Base-by-base conservation (phyloP, 2,113 vertebrate genomes). In the Hippopotamus amphibius region DNA sequence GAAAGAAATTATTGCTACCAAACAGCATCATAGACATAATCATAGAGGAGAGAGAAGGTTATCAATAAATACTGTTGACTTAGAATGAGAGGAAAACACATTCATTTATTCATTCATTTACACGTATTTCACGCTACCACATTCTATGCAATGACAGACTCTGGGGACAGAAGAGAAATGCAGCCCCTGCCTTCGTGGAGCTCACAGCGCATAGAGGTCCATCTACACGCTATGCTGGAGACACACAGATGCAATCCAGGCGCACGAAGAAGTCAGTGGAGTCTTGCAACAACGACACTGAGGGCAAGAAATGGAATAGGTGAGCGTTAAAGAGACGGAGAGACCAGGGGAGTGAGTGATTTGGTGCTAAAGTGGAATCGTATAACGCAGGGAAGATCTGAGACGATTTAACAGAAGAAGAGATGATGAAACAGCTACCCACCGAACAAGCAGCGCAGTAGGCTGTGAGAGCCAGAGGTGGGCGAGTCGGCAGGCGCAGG, bases 1-100 rank as follows among this genome's bases (percentile, higher is more conserved):
- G 22, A 83, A 72, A 93, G 15, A 57, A 68, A 82, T 30, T 57
- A 50, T 7, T 69, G 9, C 69, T 61, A 61, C 14, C 33, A 83
- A 69, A 68, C 4, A 81, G 26, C 46, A 82, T 46, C 48, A 46
- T 21, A 10, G 41, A 59, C 16, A 50, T 72, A 33, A 81, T 24
- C n/a, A 69, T 7, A 28, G 22, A 88, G 5, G 4, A 14, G 16
- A 57, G 9, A 53, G 63, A 53, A 76, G 1, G 46, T 50, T 46
- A 89, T 65, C 41, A 86, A 55, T 53, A 82, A 92, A 90, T 24
- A 65, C 2, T 72, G 37, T 22, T 93, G 26, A 74, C n/a, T n/a
- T 85, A 77, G 22, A 9, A 66, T 66, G 9, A 87, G 30, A 71
- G 22, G 28, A 3, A 65, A 63, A 68, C 24, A 65, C 61, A 24